These are phyloP conservation scores for Pediacus dermestoides DNA, from an alignment of 2,888 invertebrate species.

Conservation along the genomic window DNA sequence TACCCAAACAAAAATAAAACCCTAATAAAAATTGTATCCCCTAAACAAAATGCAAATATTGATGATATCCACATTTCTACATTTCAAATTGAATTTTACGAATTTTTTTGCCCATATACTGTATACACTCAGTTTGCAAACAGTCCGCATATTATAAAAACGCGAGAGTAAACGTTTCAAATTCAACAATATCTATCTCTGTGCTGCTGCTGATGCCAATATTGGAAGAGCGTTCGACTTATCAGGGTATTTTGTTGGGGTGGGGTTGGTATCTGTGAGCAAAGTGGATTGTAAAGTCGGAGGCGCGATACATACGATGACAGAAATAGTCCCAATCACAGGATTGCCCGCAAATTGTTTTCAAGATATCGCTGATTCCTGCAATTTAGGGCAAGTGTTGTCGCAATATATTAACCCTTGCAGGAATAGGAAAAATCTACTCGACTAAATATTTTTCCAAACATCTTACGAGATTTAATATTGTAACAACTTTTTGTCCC, in stretches of 20 bases:
- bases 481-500: too few species aligned
- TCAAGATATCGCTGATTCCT: conserved; percentile 41
- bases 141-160: conserved; percentile 18
- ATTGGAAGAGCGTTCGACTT: conserved; percentile 30
- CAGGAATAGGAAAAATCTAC: conserved; percentile 2
- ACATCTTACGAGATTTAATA: too few species aligned
- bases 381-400: conserved; percentile 42
- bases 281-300: conserved; percentile 43
- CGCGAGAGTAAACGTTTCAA: conserved; percentile 16
- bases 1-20: too few species aligned
- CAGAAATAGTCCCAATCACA: conserved; percentile 44
- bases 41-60: conserved; percentile 15
- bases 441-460: conserved; percentile 3
- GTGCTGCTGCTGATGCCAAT: conserved; percentile 25
- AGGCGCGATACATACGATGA: conserved; percentile 39
- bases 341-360: conserved; percentile 46
- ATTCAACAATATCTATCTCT: conserved; percentile 23
- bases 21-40: too few species aligned
- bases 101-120: conserved; percentile 1
- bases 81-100: conserved; percentile 4
- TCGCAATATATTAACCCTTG: conserved; percentile 32
- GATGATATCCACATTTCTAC: conserved; percentile 8
- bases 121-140: conserved; percentile 14
- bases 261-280: conserved; percentile 22
- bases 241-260: conserved; percentile 25